Percentiles rank a stretch among this genome's conserved stretches.
Evolutionary conservation across 2,797 vertebrate genomes (phyloP).

Genomic region (Girardinus metallicus): DNA sequence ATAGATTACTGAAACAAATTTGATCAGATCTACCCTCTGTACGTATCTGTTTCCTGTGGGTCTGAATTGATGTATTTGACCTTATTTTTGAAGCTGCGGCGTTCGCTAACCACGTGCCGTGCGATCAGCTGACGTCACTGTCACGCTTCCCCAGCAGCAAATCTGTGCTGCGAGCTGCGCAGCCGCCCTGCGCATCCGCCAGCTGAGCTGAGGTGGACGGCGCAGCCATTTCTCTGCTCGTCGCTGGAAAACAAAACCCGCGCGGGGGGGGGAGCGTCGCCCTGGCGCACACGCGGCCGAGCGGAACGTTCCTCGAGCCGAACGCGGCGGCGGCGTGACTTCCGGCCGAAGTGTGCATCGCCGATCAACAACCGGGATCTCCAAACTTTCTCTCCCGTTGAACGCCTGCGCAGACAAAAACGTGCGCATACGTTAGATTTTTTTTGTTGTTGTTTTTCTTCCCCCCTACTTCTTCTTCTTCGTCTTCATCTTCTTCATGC

Average conservation of each 20-base stretch:
- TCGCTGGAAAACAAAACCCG: conserved; percentile 12
- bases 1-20: background rate
- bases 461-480: background rate
- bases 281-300: conserved; percentile 5
- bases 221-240: conserved; percentile 79
- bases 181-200: conserved; percentile 83
- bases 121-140: conserved; percentile 64
- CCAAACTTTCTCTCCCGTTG: conserved; percentile 61
- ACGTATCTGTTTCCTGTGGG: background rate
- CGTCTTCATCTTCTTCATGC: background rate
- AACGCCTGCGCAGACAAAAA: conserved; percentile 67
- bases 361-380: conserved; percentile 32
- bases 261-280: background rate
- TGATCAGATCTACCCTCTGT: background rate
- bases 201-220: conserved; percentile 48
- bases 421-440: background rate
- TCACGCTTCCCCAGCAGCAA: conserved; percentile 63
- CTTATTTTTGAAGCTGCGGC: background rate
- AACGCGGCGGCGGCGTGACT: conserved; percentile 13
- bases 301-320: background rate
- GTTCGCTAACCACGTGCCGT: conserved; percentile 1
- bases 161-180: conserved; percentile 74
- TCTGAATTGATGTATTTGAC: background rate
- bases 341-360: conserved; percentile 16
- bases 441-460: background rate